Percentiles rank a stretch among this genome's conserved stretches.
These are phyloP conservation scores for Lasaia peninsularis DNA, from an alignment of 1,140 invertebrate genomes.

Conservation along the genomic window DNA sequence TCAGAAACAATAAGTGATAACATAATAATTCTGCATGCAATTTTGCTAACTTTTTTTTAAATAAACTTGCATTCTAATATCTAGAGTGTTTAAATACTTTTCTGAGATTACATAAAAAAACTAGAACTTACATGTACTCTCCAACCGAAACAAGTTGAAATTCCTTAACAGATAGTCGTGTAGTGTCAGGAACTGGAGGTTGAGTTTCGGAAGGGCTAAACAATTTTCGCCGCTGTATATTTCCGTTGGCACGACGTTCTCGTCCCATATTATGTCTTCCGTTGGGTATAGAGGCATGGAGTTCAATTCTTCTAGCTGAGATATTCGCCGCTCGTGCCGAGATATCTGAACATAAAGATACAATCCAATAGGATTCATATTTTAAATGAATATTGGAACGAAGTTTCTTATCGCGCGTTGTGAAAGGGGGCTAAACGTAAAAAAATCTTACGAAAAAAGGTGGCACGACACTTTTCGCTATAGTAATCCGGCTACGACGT, in stretches of 20 bases:
- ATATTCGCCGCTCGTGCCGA: conserved; percentile 91
- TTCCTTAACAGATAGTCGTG: conserved; percentile 99
- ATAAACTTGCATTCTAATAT: no score
- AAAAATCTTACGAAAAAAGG: no score
- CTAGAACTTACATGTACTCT: conserved; percentile 98
- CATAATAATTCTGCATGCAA: no score
- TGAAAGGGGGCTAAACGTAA: no score
- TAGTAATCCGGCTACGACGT: no score
- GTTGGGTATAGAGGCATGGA: conserved; percentile 99
- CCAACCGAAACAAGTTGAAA: conserved; percentile 97
- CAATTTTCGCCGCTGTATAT: conserved; percentile 97
- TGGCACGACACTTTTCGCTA: no score
- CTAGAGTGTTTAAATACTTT: background rate
- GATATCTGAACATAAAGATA: conserved; percentile 60
- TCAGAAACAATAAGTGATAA: no score
- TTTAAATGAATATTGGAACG: no score
- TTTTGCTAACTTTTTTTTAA: no score
- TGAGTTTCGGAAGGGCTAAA: conserved; percentile 97
- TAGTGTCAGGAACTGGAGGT: conserved; percentile 98
- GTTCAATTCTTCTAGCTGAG: conserved; percentile 96
- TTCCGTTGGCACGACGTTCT: conserved; percentile 98
- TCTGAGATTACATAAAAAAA: conserved; percentile 17
- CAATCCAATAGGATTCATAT: no score
- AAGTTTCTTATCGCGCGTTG: no score
- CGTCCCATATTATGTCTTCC: conserved; percentile 99